Conservation (phyloP, 2,797 vertebrate genomes). For the Adelosebastes latens region DNA sequence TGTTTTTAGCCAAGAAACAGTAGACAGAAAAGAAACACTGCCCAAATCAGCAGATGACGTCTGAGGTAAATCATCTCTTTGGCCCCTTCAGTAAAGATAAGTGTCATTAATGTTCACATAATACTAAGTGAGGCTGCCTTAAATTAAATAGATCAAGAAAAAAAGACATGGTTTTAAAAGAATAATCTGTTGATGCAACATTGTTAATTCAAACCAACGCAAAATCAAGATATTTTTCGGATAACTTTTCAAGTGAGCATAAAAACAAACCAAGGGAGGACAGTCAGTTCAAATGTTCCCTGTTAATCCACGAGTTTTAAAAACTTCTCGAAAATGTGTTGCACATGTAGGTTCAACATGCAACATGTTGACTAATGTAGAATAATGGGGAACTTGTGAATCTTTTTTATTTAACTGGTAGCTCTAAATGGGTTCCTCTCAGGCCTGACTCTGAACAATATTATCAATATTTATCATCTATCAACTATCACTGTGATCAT, state of each 20-base stretch:
- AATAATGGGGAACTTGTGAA: background rate
- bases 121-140: conserved; percentile 5
- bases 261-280: background rate
- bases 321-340: background rate
- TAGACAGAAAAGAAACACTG: background rate
- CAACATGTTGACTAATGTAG: background rate
- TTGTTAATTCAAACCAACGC: background rate
- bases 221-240: background rate
- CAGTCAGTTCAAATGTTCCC: background rate
- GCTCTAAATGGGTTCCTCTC: background rate
- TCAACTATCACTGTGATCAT: background rate
- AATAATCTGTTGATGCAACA: conserved; percentile 3
- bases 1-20: conserved; percentile 16
- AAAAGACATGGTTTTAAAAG: conserved; percentile 4
- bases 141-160: conserved; percentile 7
- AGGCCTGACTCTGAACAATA: background rate
- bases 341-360: conserved; percentile 12
- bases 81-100: conserved; percentile 40
- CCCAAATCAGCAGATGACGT: conserved; percentile 19
- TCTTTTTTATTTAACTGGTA: background rate
- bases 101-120: conserved; percentile 27
- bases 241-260: conserved; percentile 8
- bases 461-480: background rate
- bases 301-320: background rate
- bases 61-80: conserved; percentile 60